Conservation (phyloP, 2,888 invertebrate genomes). For the Deroplatys truncata region DNA sequence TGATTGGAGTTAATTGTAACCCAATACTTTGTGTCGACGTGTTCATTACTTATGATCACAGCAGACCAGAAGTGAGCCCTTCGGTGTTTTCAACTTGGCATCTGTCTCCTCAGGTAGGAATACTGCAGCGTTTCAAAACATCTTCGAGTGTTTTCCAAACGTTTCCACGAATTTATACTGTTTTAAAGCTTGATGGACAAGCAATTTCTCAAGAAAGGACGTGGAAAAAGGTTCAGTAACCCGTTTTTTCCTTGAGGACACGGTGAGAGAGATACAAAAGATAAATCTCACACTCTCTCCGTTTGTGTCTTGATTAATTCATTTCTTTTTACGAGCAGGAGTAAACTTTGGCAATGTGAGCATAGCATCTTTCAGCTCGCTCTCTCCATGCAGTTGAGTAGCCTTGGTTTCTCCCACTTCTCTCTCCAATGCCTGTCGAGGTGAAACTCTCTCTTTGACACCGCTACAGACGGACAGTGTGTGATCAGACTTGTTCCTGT, state of each 20-base stretch:
- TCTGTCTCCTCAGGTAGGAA: too few relatives aligned
- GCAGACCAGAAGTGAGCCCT: too few relatives aligned
- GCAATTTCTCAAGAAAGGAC: too few relatives aligned
- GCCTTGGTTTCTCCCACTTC: background rate
- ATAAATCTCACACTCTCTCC: background rate
- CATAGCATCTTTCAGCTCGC: background rate
- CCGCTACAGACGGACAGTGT: background rate
- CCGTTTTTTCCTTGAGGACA: too few relatives aligned
- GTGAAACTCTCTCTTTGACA: background rate
- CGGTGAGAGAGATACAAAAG: too few relatives aligned
- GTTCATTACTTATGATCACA: too few relatives aligned
- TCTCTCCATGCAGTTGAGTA: background rate
- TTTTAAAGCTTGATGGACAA: background rate
- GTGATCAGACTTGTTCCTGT: background rate
- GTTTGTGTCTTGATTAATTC: background rate
- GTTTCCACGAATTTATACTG: background rate
- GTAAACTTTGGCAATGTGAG: background rate
- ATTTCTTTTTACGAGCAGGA: background rate
- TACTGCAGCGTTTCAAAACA: too few relatives aligned
- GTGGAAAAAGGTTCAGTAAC: background rate
- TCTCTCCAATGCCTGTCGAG: background rate
- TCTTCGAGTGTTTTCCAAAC: too few relatives aligned
- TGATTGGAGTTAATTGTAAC: too few relatives aligned
- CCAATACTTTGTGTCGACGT: too few relatives aligned
- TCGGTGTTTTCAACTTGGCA: too few relatives aligned